A percentile compares a stretch with the other conserved stretches of the same genome.
Conservation (phyloP, 2,113 vertebrate species). For the Elachura formosa region DNA sequence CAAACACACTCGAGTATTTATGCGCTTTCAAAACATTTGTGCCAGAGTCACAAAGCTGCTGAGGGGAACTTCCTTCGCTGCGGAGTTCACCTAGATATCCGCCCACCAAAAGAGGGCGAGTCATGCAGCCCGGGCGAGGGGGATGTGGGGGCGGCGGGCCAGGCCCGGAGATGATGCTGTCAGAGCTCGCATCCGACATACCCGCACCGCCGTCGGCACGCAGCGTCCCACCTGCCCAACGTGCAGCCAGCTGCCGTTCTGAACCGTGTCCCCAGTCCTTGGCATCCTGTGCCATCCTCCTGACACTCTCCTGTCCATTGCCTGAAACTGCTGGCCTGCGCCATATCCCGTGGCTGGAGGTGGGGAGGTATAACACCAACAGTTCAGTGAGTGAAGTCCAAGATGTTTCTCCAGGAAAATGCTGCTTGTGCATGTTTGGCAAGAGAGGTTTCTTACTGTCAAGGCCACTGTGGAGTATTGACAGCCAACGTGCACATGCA, state of each 20-base stretch:
- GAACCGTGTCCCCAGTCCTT: rapidly evolving
- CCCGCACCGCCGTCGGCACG: background rate
- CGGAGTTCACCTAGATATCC: slow-evolving; percentile 12
- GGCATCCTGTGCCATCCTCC: rapidly evolving
- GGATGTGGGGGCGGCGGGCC: rapidly evolving
- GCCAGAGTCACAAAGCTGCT: background rate
- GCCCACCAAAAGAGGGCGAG: slow-evolving; percentile 24
- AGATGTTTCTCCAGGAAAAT: background rate
- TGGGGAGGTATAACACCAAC: too few relatives aligned
- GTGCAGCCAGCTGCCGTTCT: too few relatives aligned
- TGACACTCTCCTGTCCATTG: background rate
- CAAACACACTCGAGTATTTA: background rate
- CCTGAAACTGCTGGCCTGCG: background rate
- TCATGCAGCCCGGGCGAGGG: background rate
- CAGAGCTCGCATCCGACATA: background rate
- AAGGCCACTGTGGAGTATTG: rapidly evolving
- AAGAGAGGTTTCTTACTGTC: background rate
- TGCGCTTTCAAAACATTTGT: slow-evolving; percentile 48
- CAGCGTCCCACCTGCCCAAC: rapidly evolving
- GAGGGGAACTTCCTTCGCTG: background rate
- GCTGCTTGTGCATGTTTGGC: rapidly evolving
- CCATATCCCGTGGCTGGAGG: background rate
- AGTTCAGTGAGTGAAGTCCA: background rate
- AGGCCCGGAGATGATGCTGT: background rate
- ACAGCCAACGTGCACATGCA: rapidly evolving